These are phyloP conservation scores for Endotricha flammealis DNA, from an alignment of 2,888 invertebrate genomes.

Conservation along the genomic window DNA sequence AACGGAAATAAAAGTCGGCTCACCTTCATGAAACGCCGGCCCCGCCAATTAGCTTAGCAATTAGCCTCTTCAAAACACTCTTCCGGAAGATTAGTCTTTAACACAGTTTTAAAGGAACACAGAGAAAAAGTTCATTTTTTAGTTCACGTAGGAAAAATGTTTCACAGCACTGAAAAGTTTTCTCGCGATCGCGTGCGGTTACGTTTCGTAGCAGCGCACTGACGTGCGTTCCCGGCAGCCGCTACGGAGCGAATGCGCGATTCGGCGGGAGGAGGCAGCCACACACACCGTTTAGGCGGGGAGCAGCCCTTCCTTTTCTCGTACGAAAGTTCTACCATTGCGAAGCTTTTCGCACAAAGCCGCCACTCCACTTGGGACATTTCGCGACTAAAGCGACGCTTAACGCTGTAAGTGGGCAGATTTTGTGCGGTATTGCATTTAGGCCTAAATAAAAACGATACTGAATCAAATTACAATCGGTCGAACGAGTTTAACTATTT, in stretches of 20 bases:
- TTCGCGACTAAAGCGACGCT: conserved; percentile 41
- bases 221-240: conserved; percentile 48
- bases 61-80: conserved; percentile 66
- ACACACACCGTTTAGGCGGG: conserved; percentile 45
- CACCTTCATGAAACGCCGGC: conserved; percentile 77
- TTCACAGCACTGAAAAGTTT: conserved; percentile 70
- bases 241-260: conserved; percentile 63
- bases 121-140: conserved; percentile 52
- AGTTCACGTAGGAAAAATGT: conserved; percentile 28
- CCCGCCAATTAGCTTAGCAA: conserved; percentile 73
- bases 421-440: conserved; percentile 67
- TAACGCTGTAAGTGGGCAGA: conserved; percentile 75
- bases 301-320: conserved; percentile 63
- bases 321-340: conserved; percentile 55
- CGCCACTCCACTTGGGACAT: conserved; percentile 38
- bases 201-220: conserved; percentile 18
- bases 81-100: conserved; percentile 50
- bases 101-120: conserved; percentile 51
- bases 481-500: conserved; percentile 24
- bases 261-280: conserved; percentile 36
- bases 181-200: conserved; percentile 58
- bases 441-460: conserved; percentile 69
- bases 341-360: conserved; percentile 60
- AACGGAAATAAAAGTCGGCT: conserved; percentile 77
- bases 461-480: conserved; percentile 40